Percentiles rank a stretch among this genome's conserved stretches.
These are phyloP conservation scores for Cephalopterus ornatus DNA, from an alignment of 2,113 vertebrate genomes.

Conservation along the genomic window DNA sequence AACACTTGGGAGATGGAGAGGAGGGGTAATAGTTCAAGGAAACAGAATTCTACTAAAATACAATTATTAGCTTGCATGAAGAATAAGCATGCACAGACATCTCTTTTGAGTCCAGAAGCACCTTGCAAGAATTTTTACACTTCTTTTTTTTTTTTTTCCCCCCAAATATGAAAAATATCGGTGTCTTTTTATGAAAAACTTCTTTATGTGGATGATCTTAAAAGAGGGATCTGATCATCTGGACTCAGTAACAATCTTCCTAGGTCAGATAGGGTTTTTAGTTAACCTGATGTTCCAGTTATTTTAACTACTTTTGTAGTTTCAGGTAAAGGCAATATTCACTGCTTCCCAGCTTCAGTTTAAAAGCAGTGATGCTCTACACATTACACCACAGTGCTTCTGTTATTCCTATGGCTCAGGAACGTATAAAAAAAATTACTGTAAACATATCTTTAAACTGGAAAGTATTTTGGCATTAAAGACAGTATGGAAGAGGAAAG, in stretches of 20 bases:
- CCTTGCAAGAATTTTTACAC: not conserved
- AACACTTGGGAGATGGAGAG: not conserved
- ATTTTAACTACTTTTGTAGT: constrained; percentile 13
- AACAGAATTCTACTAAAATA: not conserved
- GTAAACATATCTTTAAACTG: not conserved
- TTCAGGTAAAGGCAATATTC: not conserved
- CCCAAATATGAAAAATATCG: not conserved
- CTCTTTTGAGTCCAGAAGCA: not conserved
- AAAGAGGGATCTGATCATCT: not conserved
- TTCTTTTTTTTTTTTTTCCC: not conserved
- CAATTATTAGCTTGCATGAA: not conserved
- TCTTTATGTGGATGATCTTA: not conserved
- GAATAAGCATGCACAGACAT: not conserved
- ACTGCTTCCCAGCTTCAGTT: not conserved
- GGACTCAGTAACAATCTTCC: not conserved
- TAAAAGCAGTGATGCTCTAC: not conserved
- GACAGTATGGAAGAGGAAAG: not conserved
- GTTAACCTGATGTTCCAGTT: not conserved
- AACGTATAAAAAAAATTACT: not conserved
- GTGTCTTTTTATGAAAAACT: not conserved
- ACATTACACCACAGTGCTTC: not conserved
- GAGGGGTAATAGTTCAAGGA: not conserved
- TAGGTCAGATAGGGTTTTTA: not conserved
- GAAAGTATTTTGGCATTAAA: not conserved
- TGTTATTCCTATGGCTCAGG: not conserved